Evolutionary conservation across 2,797 vertebrate genomes (phyloP).

Genomic region (Eidolon dupreanum): DNA sequence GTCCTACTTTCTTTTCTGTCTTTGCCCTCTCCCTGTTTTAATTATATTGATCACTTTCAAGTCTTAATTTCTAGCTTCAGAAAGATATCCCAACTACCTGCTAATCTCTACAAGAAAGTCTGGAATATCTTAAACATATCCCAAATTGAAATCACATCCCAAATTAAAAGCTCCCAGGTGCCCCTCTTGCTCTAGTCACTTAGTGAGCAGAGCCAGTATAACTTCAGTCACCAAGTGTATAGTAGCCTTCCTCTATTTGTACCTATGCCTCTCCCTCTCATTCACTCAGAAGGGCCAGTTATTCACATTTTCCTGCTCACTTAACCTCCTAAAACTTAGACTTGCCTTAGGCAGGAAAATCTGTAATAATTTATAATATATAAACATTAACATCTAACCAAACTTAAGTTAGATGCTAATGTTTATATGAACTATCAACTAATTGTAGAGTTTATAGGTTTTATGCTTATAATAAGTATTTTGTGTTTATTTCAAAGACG

Average conservation of each 20-base stretch:
- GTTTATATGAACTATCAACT: not conserved
- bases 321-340: not conserved
- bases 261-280: not conserved
- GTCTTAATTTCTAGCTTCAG: not conserved
- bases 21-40: not conserved
- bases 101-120: not conserved
- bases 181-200: not conserved
- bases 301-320: not conserved
- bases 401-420: not conserved
- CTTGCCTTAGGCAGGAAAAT: not conserved
- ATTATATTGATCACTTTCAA: not conserved
- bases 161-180: not conserved
- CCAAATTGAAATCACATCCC: not conserved
- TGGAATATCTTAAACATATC: not conserved
- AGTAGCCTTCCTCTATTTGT: no score
- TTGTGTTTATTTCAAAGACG: not conserved
- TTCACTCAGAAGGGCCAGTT: not conserved
- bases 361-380: not conserved
- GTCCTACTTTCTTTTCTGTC: not conserved
- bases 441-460: not conserved
- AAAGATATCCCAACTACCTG: not conserved
- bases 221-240: not conserved
- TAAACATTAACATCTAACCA: not conserved
- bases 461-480: not conserved
- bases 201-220: not conserved